Evolutionary conservation across 1,140 invertebrate genomes (phyloP).

Genomic region (Lanistes nyassanus): DNA sequence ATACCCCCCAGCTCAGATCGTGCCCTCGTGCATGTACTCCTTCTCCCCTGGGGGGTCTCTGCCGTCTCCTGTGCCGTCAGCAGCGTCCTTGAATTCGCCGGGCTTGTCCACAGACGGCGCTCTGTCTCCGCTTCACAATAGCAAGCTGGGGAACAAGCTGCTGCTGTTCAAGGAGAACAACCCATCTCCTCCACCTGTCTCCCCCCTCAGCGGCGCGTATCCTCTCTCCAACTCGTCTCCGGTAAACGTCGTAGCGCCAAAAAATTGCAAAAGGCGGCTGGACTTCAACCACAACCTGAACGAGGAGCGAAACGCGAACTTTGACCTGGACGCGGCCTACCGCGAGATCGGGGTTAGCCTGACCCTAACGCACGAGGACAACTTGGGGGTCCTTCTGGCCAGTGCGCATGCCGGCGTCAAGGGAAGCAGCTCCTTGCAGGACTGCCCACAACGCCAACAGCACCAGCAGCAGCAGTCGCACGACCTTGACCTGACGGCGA

Average conservation of each 20-base stretch:
- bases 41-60: too few relatives aligned
- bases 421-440: background rate
- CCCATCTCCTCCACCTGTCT: background rate
- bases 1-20: too few relatives aligned
- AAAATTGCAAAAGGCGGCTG: conserved; percentile 44
- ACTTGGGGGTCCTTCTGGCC: too few relatives aligned
- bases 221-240: background rate
- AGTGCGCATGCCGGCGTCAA: background rate
- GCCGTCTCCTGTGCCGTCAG: too few relatives aligned
- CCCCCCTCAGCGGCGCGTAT: background rate
- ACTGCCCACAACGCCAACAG: background rate
- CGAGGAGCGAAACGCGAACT: conserved; percentile 40
- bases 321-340: conserved; percentile 46
- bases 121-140: too few relatives aligned
- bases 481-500: background rate
- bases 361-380: too few relatives aligned
- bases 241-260: background rate
- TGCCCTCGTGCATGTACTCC: too few relatives aligned
- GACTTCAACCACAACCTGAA: conserved; percentile 48
- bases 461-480: background rate
- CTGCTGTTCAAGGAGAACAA: conserved; percentile 35
- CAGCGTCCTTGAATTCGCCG: too few relatives aligned
- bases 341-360: background rate
- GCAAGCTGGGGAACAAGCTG: background rate
- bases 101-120: too few relatives aligned